Conservation (phyloP, 2,113 vertebrate species). For the Amphilophus citrinellus region DNA sequence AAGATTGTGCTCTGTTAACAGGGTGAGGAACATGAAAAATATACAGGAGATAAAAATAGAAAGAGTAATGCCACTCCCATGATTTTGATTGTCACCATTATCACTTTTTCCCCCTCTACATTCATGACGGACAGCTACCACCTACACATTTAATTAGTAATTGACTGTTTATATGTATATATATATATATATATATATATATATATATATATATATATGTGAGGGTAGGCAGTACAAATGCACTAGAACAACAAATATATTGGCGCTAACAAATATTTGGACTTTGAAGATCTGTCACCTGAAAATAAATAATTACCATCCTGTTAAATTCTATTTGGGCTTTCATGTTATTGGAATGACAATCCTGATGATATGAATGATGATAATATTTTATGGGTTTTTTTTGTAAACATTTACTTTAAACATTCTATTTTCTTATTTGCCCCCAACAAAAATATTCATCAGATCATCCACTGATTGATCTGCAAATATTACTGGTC, state of each 20-base stretch:
- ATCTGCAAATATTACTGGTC: no score
- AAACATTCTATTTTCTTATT: neutral
- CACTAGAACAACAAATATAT: conserved; percentile 21
- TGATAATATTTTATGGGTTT: neutral
- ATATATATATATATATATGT: neutral
- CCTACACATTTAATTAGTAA: conserved; percentile 63
- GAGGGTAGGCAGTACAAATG: conserved; percentile 21
- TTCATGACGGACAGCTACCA: conserved; percentile 67
- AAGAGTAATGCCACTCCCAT: conserved; percentile 28
- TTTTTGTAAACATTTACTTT: neutral
- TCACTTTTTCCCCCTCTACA: conserved; percentile 46
- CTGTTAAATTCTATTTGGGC: neutral
- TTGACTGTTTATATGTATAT: conserved; percentile 35
- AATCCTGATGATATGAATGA: no score
- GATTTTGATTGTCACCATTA: conserved; percentile 47
- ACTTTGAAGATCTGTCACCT: neutral
- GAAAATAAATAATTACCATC: neutral
- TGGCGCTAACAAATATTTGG: neutral
- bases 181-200: neutral
- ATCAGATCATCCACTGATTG: no score
- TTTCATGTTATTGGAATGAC: neutral
- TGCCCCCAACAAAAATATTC: no score
- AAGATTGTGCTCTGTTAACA: neutral
- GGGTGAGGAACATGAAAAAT: neutral
- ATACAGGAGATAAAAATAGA: neutral